phyloP scores from a whole-genome alignment of 2,113 vertebrate species.

The Sinocyclocheilus anshuiensis region DNA sequence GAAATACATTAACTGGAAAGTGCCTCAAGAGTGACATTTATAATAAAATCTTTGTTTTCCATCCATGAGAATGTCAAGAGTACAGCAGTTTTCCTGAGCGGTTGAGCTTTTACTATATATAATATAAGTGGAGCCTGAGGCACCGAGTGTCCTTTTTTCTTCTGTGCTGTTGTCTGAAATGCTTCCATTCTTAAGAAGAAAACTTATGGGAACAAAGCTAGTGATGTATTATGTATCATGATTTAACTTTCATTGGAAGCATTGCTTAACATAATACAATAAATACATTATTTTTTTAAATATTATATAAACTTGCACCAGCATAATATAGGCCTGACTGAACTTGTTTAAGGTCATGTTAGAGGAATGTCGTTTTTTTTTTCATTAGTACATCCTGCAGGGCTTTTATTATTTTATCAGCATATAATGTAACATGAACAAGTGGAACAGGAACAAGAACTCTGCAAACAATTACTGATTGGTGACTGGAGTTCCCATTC shows the following conservation, averaged over 20 bases:
- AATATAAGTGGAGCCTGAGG: slow-evolving; percentile 3
- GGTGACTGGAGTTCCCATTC: neutral
- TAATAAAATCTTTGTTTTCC: neutral
- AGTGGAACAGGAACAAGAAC: neutral
- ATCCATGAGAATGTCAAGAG: neutral
- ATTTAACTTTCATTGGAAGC: neutral
- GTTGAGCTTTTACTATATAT: slow-evolving; percentile 2
- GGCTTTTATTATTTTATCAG: neutral
- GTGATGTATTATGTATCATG: neutral
- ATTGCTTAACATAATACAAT: neutral
- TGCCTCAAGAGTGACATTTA: neutral
- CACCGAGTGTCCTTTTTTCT: slow-evolving; percentile 16
- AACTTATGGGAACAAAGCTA: neutral
- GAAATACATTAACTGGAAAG: neutral
- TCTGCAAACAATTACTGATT: neutral
- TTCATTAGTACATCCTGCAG: neutral
- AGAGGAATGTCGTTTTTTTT: neutral
- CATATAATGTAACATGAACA: neutral
- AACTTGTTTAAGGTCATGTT: neutral
- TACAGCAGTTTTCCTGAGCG: neutral
- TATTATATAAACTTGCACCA: neutral
- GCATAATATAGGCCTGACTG: neutral
- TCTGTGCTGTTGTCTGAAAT: neutral
- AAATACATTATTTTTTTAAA: neutral
- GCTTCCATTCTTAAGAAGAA: neutral